Evolutionary conservation across 2,888 invertebrate species (phyloP).

Genomic region (Clivina fossor): DNA sequence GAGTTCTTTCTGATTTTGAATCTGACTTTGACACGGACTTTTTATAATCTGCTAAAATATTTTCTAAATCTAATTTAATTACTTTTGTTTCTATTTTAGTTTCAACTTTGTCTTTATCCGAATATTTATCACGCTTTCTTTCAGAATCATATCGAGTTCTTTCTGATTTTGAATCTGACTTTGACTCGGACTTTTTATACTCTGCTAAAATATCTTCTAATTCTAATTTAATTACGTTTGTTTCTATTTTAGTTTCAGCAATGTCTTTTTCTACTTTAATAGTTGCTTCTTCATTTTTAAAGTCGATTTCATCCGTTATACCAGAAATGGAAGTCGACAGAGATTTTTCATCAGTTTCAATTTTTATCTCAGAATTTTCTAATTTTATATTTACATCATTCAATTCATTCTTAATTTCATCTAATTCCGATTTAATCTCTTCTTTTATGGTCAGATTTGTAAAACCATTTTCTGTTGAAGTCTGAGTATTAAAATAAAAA

Average conservation of each 20-base stretch:
- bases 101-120: too few species aligned
- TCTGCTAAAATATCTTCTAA: conserved; percentile 36
- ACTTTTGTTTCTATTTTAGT: too few species aligned
- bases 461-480: conserved; percentile 6
- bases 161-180: conserved; percentile 27
- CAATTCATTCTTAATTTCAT: conserved; percentile 35
- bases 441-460: conserved; percentile 27
- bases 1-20: conserved; percentile 12
- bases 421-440: conserved; percentile 22
- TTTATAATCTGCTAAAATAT: neutral
- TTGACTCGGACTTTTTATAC: conserved; percentile 38
- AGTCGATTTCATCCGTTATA: conserved; percentile 2
- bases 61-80: conserved; percentile 15
- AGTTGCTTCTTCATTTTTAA: conserved; percentile 5
- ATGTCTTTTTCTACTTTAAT: neutral
- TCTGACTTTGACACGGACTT: conserved; percentile 29
- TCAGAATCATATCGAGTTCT: conserved; percentile 37
- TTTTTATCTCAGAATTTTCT: conserved; percentile 28
- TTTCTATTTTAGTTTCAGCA: conserved; percentile 28
- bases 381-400: conserved; percentile 33
- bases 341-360: conserved; percentile 8
- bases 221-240: conserved; percentile 11
- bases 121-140: conserved; percentile 37
- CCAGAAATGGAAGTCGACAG: neutral
- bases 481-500: neutral